Percentiles rank a stretch among this genome's conserved stretches.
Conservation (phyloP, 1,140 invertebrate species). For the Leptoteleia sp. region DNA sequence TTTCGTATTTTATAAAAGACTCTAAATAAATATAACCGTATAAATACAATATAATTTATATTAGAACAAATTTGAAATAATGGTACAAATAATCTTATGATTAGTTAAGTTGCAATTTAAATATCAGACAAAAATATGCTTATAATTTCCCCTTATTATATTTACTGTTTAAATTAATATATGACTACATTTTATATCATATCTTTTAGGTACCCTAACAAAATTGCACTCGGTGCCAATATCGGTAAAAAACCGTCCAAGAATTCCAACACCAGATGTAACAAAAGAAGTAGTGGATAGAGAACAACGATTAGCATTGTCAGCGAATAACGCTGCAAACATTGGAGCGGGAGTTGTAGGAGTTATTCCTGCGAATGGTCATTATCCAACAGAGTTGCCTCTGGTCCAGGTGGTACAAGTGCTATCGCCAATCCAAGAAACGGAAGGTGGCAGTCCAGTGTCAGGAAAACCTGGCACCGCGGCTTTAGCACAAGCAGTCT, state of each 20-base stretch:
- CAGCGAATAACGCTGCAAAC: slow-evolving; percentile 80
- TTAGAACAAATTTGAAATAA: too few species aligned
- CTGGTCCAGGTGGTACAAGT: slow-evolving; percentile 86
- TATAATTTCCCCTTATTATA: too few species aligned
- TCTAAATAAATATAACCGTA: too few species aligned
- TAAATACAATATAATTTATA: too few species aligned
- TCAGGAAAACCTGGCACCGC: slow-evolving; percentile 85
- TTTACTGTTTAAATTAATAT: too few species aligned
- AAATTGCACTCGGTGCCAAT: slow-evolving; percentile 86
- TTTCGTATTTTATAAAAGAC: too few species aligned
- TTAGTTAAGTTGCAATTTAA: too few species aligned
- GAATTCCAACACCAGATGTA: slow-evolving; percentile 93
- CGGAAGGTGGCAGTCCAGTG: slow-evolving; percentile 85
- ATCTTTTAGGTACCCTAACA: slow-evolving; percentile 83
- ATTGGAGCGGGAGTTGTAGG: slow-evolving; percentile 84
- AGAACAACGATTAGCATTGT: slow-evolving; percentile 84
- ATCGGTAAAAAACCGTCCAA: slow-evolving; percentile 87
- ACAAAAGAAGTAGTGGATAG: slow-evolving; percentile 88
- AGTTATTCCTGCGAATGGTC: slow-evolving; percentile 81
- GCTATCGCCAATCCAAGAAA: slow-evolving; percentile 88
- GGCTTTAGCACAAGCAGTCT: slow-evolving; percentile 86
- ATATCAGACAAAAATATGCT: too few species aligned
- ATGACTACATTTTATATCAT: too few species aligned
- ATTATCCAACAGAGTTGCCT: slow-evolving; percentile 85
- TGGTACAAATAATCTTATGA: too few species aligned